Evolutionary conservation across 1,140 invertebrate species (phyloP).

Genomic region (Parasteatoda tepidariorum): DNA sequence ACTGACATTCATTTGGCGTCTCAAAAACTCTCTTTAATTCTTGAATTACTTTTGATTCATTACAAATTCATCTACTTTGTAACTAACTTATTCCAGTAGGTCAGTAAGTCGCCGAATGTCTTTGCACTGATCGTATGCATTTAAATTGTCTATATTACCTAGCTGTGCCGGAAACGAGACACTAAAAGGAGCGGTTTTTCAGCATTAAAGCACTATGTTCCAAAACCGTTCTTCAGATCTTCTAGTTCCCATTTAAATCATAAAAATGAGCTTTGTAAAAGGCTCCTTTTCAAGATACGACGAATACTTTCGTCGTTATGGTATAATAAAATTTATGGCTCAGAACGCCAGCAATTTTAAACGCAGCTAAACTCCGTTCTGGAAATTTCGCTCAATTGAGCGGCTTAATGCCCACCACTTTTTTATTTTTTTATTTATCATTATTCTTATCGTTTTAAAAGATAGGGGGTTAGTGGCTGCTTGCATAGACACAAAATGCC

Average conservation of each 20-base stretch:
- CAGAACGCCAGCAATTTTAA: background rate
- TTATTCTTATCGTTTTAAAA: background rate
- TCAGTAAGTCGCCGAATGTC: background rate
- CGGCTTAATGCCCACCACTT: background rate
- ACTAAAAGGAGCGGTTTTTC: background rate
- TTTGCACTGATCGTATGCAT: background rate
- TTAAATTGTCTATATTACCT: no score
- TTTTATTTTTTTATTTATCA: background rate
- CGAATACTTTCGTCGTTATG: background rate
- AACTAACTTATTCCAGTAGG: no score
- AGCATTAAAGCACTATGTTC: background rate
- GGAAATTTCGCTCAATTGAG: conserved; percentile 39
- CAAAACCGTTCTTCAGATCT: background rate
- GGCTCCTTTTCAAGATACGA: background rate
- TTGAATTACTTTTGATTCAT: no score
- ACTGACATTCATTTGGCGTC: no score
- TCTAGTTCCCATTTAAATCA: background rate
- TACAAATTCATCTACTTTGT: no score
- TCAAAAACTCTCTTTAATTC: no score
- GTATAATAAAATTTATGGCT: conserved; percentile 28
- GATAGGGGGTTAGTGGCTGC: background rate
- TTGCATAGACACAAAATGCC: background rate
- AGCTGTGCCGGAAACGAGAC: no score
- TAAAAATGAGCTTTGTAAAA: background rate
- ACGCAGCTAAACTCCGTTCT: background rate